Conservation (phyloP, 2,797 vertebrate species). For the Antennarius maculatus region DNA sequence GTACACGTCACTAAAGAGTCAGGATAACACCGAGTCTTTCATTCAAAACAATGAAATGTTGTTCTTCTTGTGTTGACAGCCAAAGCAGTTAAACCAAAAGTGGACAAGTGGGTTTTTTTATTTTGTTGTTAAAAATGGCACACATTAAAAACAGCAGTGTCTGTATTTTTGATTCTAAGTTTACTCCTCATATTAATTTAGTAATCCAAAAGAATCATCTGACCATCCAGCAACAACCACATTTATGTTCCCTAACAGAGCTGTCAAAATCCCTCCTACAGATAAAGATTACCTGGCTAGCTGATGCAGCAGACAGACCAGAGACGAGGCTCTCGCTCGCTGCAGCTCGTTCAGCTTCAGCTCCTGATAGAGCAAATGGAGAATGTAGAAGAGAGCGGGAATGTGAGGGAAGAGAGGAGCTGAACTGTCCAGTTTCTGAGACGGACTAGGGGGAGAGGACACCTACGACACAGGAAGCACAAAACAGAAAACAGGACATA, state of each 20-base stretch:
- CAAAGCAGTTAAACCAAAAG: conserved; percentile 11
- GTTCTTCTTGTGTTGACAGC: conserved; percentile 19
- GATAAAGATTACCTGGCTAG: conserved; percentile 87
- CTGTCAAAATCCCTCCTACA: too few relatives aligned
- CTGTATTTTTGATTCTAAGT: background rate
- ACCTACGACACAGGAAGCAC: conserved; percentile 16
- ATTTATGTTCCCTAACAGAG: too few relatives aligned
- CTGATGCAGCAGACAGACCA: conserved; percentile 92
- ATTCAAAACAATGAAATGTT: conserved; percentile 33
- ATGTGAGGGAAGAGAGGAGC: conserved; percentile 92
- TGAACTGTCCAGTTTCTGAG: conserved; percentile 86
- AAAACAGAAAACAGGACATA: background rate
- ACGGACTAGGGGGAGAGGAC: conserved; percentile 57
- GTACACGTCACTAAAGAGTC: conserved; percentile 34
- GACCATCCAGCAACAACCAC: too few relatives aligned
- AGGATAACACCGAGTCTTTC: conserved; percentile 25
- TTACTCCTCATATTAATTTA: background rate
- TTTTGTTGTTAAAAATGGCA: conserved; percentile 2
- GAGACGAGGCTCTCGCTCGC: conserved; percentile 87
- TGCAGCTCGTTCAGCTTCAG: conserved; percentile 94
- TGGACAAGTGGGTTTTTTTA: background rate
- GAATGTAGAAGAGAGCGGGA: conserved; percentile 93
- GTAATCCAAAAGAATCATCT: too few relatives aligned
- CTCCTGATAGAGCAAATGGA: conserved; percentile 96
- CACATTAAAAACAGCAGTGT: background rate